phyloP scores from a whole-genome alignment of 2,113 vertebrate genomes.

The Diglossa brunneiventris region DNA sequence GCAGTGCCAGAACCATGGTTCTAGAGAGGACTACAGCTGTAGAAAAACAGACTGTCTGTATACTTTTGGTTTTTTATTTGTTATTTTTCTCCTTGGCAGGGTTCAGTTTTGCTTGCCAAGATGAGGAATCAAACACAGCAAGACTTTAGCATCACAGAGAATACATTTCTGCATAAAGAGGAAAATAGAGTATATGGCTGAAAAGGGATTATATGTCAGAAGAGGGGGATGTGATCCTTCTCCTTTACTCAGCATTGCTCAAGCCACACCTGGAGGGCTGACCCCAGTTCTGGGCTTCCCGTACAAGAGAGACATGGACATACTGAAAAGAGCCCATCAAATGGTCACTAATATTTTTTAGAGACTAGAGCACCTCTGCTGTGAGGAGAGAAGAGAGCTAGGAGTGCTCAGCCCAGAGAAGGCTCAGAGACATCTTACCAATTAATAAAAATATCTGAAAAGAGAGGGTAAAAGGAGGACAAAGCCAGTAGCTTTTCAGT shows the following conservation, averaged over 20 bases:
- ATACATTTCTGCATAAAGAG: background rate
- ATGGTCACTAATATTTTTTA: background rate
- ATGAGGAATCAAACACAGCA: background rate
- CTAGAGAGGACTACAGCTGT: background rate
- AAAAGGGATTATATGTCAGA: background rate
- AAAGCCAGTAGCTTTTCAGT: background rate
- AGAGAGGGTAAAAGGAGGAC: background rate
- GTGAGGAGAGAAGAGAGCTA: background rate
- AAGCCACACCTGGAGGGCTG: background rate
- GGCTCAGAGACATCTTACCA: background rate
- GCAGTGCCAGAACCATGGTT: background rate
- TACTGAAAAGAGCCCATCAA: background rate
- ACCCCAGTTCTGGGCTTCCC: background rate
- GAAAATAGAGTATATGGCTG: background rate
- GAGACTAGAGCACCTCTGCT: background rate
- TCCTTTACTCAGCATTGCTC: background rate
- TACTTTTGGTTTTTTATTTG: background rate
- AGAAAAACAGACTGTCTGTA: background rate
- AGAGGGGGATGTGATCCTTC: background rate
- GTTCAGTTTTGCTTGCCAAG: background rate
- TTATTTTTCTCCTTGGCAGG: background rate
- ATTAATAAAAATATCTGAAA: background rate
- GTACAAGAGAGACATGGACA: rapidly evolving
- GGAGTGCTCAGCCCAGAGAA: background rate
- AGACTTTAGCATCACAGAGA: background rate